Percentiles rank a stretch among this genome's conserved stretches.
phyloP scores from a whole-genome alignment of 2,797 vertebrate genomes.

The Schizopygopsis malacanthus region DNA sequence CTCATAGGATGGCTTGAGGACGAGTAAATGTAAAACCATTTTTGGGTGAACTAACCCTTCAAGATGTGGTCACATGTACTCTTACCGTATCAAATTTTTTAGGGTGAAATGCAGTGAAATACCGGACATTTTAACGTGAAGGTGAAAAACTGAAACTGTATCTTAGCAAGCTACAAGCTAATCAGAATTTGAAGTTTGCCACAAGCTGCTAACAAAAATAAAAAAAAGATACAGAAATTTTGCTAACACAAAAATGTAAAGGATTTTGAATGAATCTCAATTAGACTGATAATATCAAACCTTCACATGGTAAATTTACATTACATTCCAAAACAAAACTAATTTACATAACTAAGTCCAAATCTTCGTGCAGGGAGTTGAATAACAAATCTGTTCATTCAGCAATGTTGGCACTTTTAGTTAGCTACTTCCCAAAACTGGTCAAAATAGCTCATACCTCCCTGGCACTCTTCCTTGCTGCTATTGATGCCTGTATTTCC shows the following conservation, averaged over 20 bases:
- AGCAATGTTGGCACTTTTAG: background rate
- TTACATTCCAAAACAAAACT: background rate
- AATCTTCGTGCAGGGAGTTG: background rate
- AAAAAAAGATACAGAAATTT: background rate
- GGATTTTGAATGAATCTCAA: background rate
- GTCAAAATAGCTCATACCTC: constrained; percentile 81
- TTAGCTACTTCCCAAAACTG: background rate
- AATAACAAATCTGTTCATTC: background rate
- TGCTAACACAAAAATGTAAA: background rate
- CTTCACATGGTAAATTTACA: background rate
- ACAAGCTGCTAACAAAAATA: too few relatives aligned
- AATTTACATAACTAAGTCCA: background rate
- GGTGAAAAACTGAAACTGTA: background rate
- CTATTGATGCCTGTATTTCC: constrained; percentile 88
- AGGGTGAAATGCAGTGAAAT: background rate
- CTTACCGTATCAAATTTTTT: background rate
- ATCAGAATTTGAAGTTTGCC: too few relatives aligned
- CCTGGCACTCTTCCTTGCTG: constrained; percentile 91
- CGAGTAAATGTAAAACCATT: background rate
- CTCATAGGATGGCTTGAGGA: background rate
- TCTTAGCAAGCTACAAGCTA: background rate
- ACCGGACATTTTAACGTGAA: background rate
- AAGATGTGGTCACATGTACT: background rate
- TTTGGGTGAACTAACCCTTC: background rate
- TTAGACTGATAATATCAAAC: background rate